Conservation (phyloP, 2,888 invertebrate species). For the Cephus nigrinus region DNA sequence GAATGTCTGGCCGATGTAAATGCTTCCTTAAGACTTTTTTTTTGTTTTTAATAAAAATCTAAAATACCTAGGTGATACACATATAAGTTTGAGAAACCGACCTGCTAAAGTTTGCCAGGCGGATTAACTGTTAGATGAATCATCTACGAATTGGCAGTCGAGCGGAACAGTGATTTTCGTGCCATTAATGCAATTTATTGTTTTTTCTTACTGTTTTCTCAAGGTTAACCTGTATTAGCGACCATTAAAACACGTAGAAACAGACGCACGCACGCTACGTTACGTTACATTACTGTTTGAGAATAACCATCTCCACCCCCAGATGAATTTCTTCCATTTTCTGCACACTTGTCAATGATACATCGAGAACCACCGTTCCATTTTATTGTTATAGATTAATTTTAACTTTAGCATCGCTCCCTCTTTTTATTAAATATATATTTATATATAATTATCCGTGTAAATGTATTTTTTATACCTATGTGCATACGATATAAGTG, state of each 20-base stretch:
- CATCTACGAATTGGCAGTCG: constrained; percentile 1
- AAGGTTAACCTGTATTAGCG: too few species aligned
- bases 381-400: neutral
- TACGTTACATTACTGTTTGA: too few species aligned
- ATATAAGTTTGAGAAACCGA: too few species aligned
- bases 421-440: constrained; percentile 37
- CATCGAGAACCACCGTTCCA: neutral
- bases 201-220: too few species aligned
- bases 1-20: neutral
- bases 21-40: neutral
- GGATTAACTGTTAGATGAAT: neutral
- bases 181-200: too few species aligned
- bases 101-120: too few species aligned
- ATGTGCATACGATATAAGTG: constrained; percentile 11
- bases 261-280: too few species aligned
- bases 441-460: constrained; percentile 40
- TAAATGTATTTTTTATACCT: constrained; percentile 23
- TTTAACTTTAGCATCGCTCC: constrained; percentile 32
- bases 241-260: too few species aligned
- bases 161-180: too few species aligned
- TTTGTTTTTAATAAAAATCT: constrained; percentile 4
- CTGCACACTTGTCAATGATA: too few species aligned
- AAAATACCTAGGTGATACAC: neutral
- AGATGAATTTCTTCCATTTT: too few species aligned
- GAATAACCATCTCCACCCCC: too few species aligned